Conservation (phyloP, 2,888 invertebrate genomes). For the Zelleria hepariella region DNA sequence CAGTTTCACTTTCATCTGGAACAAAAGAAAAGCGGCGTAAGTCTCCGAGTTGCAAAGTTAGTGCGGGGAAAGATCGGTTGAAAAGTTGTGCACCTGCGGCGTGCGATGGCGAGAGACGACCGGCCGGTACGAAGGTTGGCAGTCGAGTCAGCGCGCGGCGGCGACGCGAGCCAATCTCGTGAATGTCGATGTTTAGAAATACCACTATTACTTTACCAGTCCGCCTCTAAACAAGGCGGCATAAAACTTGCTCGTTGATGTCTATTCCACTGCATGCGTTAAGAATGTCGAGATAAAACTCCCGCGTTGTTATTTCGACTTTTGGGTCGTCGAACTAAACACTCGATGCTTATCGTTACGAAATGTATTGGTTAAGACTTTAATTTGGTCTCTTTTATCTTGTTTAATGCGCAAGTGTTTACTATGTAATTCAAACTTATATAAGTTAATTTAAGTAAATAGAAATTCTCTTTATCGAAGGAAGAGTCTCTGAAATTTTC, state of each 20-base stretch:
- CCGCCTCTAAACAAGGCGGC: not conserved
- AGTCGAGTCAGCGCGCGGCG: slow-evolving; percentile 29
- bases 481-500: not conserved
- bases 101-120: slow-evolving; percentile 33
- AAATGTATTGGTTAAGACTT: not conserved
- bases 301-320: not conserved
- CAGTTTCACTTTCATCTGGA: slow-evolving; percentile 61
- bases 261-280: slow-evolving; percentile 32
- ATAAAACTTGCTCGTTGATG: slow-evolving; percentile 32
- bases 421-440: not conserved
- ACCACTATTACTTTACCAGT: slow-evolving; percentile 19
- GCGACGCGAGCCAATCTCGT: slow-evolving; percentile 22
- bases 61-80: not conserved
- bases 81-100: not conserved
- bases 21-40: slow-evolving; percentile 41
- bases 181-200: slow-evolving; percentile 52
- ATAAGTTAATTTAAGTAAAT: too few species aligned
- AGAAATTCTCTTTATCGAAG: not conserved
- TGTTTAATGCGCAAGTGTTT: not conserved
- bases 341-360: not conserved
- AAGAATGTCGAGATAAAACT: slow-evolving; percentile 12
- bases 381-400: not conserved
- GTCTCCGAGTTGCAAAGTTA: slow-evolving; percentile 10
- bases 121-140: slow-evolving; percentile 46
- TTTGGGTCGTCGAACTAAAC: slow-evolving; percentile 4